Percentiles rank a stretch among this genome's conserved stretches.
phyloP scores from a whole-genome alignment of 2,888 invertebrate species.

The Andrena chrysosceles region DNA sequence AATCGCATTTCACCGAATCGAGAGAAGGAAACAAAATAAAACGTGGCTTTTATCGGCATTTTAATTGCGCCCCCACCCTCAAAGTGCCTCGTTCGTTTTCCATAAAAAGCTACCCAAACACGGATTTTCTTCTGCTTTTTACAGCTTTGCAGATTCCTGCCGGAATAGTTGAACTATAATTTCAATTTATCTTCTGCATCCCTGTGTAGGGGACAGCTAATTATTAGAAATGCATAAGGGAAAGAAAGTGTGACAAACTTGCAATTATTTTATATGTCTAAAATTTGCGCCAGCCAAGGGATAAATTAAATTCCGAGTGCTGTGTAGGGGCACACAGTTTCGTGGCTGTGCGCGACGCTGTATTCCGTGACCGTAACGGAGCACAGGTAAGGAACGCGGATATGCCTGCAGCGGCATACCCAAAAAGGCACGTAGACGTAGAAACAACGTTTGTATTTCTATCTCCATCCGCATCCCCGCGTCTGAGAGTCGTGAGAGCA shows the following conservation, averaged over 20 bases:
- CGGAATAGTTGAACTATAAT: too few relatives aligned
- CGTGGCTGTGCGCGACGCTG: constrained; percentile 5
- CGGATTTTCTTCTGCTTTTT: neutral
- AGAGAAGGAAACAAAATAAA: constrained; percentile 37
- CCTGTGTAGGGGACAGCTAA: too few relatives aligned
- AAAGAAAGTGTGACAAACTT: neutral
- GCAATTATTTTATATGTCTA: too few relatives aligned
- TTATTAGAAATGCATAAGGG: too few relatives aligned
- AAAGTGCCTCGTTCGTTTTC: constrained; percentile 7
- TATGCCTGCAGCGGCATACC: constrained; percentile 12
- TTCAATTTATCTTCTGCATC: too few relatives aligned
- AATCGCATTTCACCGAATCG: constrained; percentile 53
- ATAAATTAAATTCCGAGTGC: constrained; percentile 14
- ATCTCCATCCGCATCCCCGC: constrained; percentile 54
- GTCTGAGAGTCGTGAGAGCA: constrained; percentile 40
- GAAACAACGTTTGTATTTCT: constrained; percentile 68
- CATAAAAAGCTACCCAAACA: constrained; percentile 11
- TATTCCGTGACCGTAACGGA: constrained; percentile 4
- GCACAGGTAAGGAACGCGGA: constrained; percentile 13
- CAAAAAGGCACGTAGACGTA: constrained; percentile 52
- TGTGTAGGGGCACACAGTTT: neutral
- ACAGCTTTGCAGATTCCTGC: too few relatives aligned
- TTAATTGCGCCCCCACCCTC: constrained; percentile 36
- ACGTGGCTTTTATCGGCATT: constrained; percentile 40
- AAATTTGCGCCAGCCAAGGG: neutral